phyloP scores from a whole-genome alignment of 2,888 invertebrate genomes.

The Calliphora vomitoria region DNA sequence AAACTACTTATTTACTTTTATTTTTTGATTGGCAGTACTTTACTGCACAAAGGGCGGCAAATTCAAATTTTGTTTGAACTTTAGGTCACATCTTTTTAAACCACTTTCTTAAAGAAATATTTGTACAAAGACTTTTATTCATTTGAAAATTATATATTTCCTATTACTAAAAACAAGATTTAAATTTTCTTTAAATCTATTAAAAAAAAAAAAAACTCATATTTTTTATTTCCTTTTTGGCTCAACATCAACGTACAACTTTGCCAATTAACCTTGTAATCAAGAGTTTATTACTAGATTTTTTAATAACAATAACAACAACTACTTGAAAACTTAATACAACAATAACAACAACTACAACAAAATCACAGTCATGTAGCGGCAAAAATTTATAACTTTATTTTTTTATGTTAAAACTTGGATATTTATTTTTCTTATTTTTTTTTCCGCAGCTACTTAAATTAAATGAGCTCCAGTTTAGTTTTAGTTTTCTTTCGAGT shows the following conservation, averaged over 20 bases:
- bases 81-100: too few relatives aligned
- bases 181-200: neutral
- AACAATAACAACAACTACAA: constrained; percentile 12
- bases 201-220: neutral
- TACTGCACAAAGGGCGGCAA: too few relatives aligned
- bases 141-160: too few relatives aligned
- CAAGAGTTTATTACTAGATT: constrained; percentile 30
- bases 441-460: constrained; percentile 4
- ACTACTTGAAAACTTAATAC: constrained; percentile 34
- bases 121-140: too few relatives aligned
- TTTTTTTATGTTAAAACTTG: neutral
- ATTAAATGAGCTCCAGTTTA: constrained; percentile 29
- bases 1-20: too few relatives aligned
- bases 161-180: too few relatives aligned
- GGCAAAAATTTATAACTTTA: constrained; percentile 33
- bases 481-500: neutral
- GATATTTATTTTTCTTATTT: too few relatives aligned
- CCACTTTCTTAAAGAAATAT: too few relatives aligned
- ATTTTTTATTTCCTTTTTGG: neutral
- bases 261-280: constrained; percentile 62
- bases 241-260: constrained; percentile 8
- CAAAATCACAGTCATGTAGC: constrained; percentile 29
- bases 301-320: constrained; percentile 13
- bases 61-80: too few relatives aligned
- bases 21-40: too few relatives aligned